Conservation (phyloP, 2,888 invertebrate species). For the Standfussiana lucernea region DNA sequence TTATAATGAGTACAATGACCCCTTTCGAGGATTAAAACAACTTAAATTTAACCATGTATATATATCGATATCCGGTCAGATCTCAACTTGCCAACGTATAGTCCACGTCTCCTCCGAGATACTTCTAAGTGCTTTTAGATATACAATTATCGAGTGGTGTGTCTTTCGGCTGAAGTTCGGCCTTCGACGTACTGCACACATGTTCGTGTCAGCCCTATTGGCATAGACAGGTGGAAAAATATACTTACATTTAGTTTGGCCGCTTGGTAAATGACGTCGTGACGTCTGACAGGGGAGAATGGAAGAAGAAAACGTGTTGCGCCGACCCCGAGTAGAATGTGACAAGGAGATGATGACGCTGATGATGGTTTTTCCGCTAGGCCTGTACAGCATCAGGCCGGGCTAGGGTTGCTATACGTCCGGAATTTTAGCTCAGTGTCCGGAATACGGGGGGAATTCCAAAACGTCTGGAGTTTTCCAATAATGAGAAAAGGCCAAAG, state of each 20-base stretch:
- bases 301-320: no score
- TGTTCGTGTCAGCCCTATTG: not conserved
- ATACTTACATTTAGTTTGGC: not conserved
- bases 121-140: slow-evolving; percentile 26
- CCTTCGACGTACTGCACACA: not conserved
- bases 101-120: slow-evolving; percentile 14
- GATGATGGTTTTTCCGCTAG: no score
- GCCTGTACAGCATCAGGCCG: not conserved
- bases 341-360: no score
- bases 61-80: slow-evolving; percentile 20
- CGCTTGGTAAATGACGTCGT: no score
- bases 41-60: no score
- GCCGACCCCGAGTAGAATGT: no score
- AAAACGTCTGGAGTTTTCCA: not conserved
- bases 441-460: no score
- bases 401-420: not conserved
- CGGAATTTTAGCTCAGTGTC: not conserved
- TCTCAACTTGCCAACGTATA: slow-evolving; percentile 6
- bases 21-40: no score
- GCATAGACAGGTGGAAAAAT: not conserved
- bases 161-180: not conserved
- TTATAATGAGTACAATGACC: no score
- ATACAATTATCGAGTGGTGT: not conserved
- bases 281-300: no score
- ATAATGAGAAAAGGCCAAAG: not conserved